A percentile compares a stretch with the other conserved stretches of the same genome.
These are phyloP conservation scores for Otus sunia DNA, from an alignment of 2,113 vertebrate genomes.

Conservation along the genomic window DNA sequence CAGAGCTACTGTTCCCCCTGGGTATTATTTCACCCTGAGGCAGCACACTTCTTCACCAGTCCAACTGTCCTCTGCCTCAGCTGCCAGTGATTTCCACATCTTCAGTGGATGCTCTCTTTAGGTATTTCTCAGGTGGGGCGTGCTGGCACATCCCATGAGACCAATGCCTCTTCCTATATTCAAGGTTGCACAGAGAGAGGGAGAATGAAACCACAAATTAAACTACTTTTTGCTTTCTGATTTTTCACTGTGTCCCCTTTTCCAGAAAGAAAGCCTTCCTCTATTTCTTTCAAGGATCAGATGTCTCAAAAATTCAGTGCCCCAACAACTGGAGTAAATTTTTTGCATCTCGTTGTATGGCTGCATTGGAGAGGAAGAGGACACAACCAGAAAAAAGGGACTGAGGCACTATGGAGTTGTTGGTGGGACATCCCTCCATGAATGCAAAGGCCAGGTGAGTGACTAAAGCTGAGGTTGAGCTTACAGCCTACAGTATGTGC, in stretches of 20 bases:
- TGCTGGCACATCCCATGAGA: background rate
- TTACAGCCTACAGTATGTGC: background rate
- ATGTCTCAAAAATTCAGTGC: background rate
- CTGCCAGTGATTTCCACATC: background rate
- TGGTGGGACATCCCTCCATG: background rate
- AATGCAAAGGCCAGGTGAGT: background rate
- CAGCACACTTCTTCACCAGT: background rate
- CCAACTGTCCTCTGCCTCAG: accelerated
- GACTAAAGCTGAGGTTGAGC: background rate
- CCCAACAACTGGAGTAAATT: background rate
- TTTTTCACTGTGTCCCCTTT: background rate
- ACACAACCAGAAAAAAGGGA: background rate
- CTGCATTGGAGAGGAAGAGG: background rate
- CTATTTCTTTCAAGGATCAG: background rate
- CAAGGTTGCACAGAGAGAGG: background rate
- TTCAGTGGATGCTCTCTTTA: background rate
- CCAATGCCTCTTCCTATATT: background rate
- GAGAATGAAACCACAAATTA: background rate
- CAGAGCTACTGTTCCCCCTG: background rate
- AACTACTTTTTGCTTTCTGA: background rate
- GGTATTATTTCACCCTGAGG: background rate
- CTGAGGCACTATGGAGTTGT: background rate
- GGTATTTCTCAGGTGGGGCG: background rate
- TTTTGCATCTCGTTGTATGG: background rate
- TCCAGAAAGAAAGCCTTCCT: background rate